Conservation (phyloP, 2,113 vertebrate genomes). For the Erpornis zantholeuca region DNA sequence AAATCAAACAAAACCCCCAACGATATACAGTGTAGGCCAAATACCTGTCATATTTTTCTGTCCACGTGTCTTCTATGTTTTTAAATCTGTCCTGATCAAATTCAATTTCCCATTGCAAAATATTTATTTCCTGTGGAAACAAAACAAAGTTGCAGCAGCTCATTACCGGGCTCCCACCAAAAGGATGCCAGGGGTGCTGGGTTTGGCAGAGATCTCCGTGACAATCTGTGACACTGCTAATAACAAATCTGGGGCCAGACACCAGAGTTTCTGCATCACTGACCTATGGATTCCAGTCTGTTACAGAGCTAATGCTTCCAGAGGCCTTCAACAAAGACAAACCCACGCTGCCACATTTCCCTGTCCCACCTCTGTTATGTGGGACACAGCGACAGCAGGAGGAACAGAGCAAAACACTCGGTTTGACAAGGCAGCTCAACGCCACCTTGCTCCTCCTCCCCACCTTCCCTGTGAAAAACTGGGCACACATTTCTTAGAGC, state of each 20-base stretch:
- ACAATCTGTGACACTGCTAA: not conserved
- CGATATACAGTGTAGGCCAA: not conserved
- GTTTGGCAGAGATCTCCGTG: not conserved
- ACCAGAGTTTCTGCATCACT: not conserved
- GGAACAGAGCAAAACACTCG: not conserved
- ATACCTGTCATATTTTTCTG: slow-evolving; percentile 84
- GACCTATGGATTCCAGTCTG: not conserved
- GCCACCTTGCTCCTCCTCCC: not conserved
- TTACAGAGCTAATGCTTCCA: not conserved
- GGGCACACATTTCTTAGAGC: not conserved
- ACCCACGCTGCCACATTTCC: rapidly evolving
- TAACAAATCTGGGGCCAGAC: not conserved
- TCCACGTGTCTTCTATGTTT: slow-evolving; percentile 85
- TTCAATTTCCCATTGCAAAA: slow-evolving; percentile 91
- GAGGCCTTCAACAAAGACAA: not conserved
- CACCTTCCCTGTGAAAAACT: not conserved
- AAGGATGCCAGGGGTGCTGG: not conserved
- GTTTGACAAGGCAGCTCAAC: not conserved
- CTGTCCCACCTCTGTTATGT: too few relatives aligned
- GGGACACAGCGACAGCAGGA: not conserved
- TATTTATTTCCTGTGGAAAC: slow-evolving; percentile 85
- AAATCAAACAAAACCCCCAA: not conserved
- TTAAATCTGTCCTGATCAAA: slow-evolving; percentile 88
- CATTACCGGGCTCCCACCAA: not conserved
- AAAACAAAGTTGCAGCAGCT: not conserved